Evolutionary conservation across 2,113 vertebrate species (phyloP).

Genomic region (Calyptommatus sinebrachiatus): DNA sequence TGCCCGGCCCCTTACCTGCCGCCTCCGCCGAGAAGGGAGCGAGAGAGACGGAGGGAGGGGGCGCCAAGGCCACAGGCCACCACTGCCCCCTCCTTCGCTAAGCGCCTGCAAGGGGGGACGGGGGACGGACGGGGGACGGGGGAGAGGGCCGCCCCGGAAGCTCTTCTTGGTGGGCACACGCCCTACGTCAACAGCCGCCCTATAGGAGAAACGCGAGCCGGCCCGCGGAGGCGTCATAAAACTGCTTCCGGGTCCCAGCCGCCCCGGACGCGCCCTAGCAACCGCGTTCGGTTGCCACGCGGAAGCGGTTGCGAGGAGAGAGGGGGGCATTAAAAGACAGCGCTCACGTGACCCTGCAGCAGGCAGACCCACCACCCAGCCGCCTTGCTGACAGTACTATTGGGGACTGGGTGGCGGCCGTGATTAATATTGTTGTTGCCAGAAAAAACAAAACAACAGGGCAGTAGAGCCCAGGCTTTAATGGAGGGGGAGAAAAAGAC

Average conservation of each 20-base stretch:
- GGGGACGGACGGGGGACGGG: no score
- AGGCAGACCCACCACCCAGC: no score
- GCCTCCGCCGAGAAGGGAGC: not conserved
- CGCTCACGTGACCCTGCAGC: not conserved
- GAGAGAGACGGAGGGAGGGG: not conserved
- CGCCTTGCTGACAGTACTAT: no score
- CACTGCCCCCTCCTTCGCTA: constrained; percentile 29
- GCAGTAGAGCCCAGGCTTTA: no score
- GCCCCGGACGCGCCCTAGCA: constrained; percentile 55
- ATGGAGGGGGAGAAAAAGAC: no score
- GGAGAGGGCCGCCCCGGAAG: constrained; percentile 37
- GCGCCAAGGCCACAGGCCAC: constrained; percentile 17
- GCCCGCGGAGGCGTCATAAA: not conserved
- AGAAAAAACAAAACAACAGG: no score
- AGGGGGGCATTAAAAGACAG: no score
- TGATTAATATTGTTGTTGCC: no score
- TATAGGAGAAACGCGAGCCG: constrained; percentile 34
- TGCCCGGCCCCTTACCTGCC: not conserved
- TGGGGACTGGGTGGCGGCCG: no score
- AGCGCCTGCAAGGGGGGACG: not conserved
- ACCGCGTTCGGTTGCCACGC: constrained; percentile 74
- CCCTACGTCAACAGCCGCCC: constrained; percentile 16
- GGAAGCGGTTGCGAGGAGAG: constrained; percentile 46
- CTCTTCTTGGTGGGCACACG: constrained; percentile 7
- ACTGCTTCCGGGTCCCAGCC: constrained; percentile 52